Evolutionary conservation across 2,113 vertebrate genomes (phyloP).

Genomic region (Channa argus): DNA sequence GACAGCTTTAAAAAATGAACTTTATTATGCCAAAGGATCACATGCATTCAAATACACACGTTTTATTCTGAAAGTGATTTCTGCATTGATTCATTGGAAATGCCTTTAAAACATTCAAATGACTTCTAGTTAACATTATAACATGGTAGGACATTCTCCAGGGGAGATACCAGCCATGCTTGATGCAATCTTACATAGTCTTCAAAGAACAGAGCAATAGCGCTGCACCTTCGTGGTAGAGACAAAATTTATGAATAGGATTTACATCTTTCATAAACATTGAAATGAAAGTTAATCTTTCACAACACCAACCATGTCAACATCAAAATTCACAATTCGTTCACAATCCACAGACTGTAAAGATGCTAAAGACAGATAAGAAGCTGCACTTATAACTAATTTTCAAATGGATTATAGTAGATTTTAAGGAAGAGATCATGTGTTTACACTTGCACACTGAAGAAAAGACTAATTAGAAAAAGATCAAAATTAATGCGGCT

Average conservation of each 20-base stretch:
- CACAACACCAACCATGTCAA: background rate
- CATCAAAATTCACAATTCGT: too few relatives aligned
- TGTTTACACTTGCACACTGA: conserved; percentile 23
- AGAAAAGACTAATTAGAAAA: conserved; percentile 34
- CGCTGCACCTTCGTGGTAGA: conserved; percentile 10
- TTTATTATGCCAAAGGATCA: background rate
- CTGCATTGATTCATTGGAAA: background rate
- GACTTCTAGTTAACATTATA: background rate
- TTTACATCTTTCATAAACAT: background rate
- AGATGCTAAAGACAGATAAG: background rate
- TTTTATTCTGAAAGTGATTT: conserved; percentile 5
- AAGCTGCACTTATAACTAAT: background rate
- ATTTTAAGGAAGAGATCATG: conserved; percentile 15
- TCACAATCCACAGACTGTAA: background rate
- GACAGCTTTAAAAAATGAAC: conserved; percentile 4
- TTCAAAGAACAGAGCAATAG: conserved; percentile 16
- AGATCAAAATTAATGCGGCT: conserved; percentile 36
- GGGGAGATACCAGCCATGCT: conserved; percentile 11
- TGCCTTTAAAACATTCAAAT: background rate
- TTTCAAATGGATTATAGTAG: background rate
- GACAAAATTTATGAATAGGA: conserved; percentile 30
- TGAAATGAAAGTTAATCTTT: conserved; percentile 1
- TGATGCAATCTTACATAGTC: conserved; percentile 19
- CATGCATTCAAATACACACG: background rate
- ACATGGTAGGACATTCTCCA: background rate